Percentiles rank a stretch among this genome's conserved stretches.
phyloP scores from a whole-genome alignment of 2,113 vertebrate genomes.

The Mus musculus region DNA sequence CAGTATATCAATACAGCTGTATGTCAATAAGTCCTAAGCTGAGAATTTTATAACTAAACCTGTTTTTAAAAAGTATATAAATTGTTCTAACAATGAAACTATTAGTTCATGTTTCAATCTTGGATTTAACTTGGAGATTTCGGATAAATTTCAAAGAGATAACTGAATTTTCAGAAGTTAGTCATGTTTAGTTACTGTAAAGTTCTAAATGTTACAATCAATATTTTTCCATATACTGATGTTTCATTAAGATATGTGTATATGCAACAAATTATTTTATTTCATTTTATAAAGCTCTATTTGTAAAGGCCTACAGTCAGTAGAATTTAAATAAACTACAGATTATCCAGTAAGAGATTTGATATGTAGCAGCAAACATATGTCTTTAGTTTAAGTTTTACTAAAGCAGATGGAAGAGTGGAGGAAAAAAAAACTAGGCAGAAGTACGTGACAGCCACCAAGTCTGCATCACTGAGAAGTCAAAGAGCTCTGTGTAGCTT shows the following conservation, averaged over 20 bases:
- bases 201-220: not conserved
- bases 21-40: slow-evolving; percentile 45
- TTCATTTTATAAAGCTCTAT: slow-evolving; percentile 50
- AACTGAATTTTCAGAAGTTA: slow-evolving; percentile 52
- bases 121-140: slow-evolving; percentile 23
- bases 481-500: not conserved
- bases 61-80: slow-evolving; percentile 32
- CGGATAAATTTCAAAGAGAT: slow-evolving; percentile 23
- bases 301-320: slow-evolving; percentile 14
- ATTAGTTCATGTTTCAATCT: not conserved
- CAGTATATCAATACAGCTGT: slow-evolving; percentile 60
- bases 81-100: slow-evolving; percentile 35
- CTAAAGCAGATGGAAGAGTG: not conserved
- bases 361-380: slow-evolving; percentile 37
- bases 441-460: slow-evolving; percentile 35
- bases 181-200: not conserved
- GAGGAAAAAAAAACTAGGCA: not conserved
- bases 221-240: slow-evolving; percentile 19
- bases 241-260: slow-evolving; percentile 32
- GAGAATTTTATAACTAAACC: slow-evolving; percentile 70
- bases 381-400: not conserved
- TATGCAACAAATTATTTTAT: not conserved
- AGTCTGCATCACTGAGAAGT: not conserved
- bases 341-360: not conserved
- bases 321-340: slow-evolving; percentile 42